These are phyloP conservation scores for Lutjanus erythropterus DNA, from an alignment of 2,113 vertebrate genomes.

Conservation along the genomic window DNA sequence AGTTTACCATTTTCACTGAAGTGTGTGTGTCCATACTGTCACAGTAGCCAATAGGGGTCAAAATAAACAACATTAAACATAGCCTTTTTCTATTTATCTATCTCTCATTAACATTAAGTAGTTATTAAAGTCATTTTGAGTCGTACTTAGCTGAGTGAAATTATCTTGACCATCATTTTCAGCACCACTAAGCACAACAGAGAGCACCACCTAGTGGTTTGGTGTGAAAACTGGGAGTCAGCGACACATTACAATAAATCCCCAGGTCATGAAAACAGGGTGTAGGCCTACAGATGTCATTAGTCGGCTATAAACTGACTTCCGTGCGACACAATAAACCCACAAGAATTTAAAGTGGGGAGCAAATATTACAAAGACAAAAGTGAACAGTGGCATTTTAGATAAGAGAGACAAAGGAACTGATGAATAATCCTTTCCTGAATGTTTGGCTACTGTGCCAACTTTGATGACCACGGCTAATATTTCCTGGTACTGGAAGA, in stretches of 20 bases:
- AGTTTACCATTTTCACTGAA: not conserved
- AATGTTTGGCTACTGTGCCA: no score
- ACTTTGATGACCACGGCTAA: not conserved
- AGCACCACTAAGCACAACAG: not conserved
- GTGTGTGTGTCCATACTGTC: not conserved
- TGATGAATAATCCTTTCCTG: constrained; percentile 17
- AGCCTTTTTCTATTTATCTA: not conserved
- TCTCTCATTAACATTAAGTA: not conserved
- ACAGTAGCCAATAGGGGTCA: not conserved
- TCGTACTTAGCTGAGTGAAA: not conserved
- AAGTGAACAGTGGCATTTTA: no score
- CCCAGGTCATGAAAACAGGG: not conserved
- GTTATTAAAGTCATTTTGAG: not conserved
- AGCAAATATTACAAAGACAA: constrained; percentile 28
- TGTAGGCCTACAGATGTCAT: not conserved
- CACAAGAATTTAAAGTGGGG: constrained; percentile 16
- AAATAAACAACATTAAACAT: not conserved
- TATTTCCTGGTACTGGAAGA: not conserved
- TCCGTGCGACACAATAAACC: not conserved
- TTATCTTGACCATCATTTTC: not conserved
- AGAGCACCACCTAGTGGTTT: constrained; percentile 57
- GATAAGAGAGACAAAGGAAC: not conserved
- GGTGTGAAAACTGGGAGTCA: not conserved
- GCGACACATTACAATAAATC: not conserved
- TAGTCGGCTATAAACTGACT: not conserved